phyloP scores from a whole-genome alignment of 2,888 invertebrate species.

The Suillia variegata region DNA sequence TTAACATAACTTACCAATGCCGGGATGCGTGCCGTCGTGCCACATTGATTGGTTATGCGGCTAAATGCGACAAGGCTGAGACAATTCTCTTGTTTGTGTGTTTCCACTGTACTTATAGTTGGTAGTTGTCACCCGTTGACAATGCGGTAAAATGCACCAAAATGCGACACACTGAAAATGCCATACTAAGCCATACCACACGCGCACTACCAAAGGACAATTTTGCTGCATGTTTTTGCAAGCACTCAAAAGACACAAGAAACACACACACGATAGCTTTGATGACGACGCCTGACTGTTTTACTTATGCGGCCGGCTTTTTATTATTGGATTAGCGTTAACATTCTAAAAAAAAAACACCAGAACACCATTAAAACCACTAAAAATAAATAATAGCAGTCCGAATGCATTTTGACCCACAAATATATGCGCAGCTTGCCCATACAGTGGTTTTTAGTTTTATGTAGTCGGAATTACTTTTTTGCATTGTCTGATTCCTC shows the following conservation, averaged over 20 bases:
- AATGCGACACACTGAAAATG: conserved; percentile 4
- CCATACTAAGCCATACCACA: no score
- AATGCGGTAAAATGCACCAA: conserved; percentile 36
- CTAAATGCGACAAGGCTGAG: not conserved
- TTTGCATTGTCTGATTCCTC: no score
- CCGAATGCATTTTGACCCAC: no score
- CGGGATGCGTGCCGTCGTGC: conserved; percentile 15
- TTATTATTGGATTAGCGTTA: conserved; percentile 28
- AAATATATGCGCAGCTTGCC: no score
- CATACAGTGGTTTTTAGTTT: no score
- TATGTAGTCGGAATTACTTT: no score
- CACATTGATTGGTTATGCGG: not conserved
- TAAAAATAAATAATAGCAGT: no score
- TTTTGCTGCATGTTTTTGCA: no score
- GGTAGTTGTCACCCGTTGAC: conserved; percentile 33
- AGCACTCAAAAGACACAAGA: no score
- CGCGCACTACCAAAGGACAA: no score
- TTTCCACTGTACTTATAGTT: conserved; percentile 10
- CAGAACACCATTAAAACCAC: conserved; percentile 15
- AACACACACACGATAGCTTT: no score
- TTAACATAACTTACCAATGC: conserved; percentile 32
- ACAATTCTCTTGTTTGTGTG: conserved; percentile 6
- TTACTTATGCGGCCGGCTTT: conserved; percentile 17
- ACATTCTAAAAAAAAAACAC: conserved; percentile 12
- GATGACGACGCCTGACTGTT: not conserved